Base-by-base conservation (phyloP, 2,888 invertebrate species). In the Brenthis daphne region DNA sequence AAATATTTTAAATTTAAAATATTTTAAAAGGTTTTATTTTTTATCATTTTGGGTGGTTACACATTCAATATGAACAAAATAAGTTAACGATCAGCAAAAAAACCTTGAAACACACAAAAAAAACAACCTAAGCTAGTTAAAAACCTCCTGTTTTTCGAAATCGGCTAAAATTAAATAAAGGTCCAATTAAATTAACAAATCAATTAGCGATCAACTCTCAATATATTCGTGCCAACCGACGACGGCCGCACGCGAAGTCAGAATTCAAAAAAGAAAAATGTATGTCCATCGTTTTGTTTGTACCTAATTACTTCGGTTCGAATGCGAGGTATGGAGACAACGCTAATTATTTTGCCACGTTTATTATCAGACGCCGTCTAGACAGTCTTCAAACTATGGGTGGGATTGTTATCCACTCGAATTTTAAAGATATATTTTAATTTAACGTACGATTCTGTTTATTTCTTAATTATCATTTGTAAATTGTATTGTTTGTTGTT, bases 351-450 rank as follows among this genome's bases (percentile, higher is more conserved):
- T 76, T 74, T 65, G 69, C 70, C 73, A 64, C 73, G 72, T 71
- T 78, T 80, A 77, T 79, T 80, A 76, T 73, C 79, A 77, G 74
- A 77, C 75, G 65, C 57, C 74, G 81, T 82, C 82, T 82, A 80
- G 81, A 82, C 81, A 74, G 65, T 51, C 64, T 43, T 54, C 68
- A 24, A 50, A 54, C 64, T 51, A 55, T 54, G 43, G 57, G 16
- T 47, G 24, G 14, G 64, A 14, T 37, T 64, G 64, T 64, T 2
- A 16, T 29, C 37, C 68, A 68, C n/a, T 37, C 48, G 16, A 20
- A 16, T 43, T 11, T 63, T 20, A 5, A 54, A 63, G 43, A 53
- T 63, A 24, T 63, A 20, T 24, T 6, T 29, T 47, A 13, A 12
- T 16, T 37, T 57, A 16, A 1, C 16, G 2, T 16, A 16, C 37